Evolutionary conservation across 2,797 vertebrate species (phyloP).

Genomic region (Crossoptilon crossoptilon): DNA sequence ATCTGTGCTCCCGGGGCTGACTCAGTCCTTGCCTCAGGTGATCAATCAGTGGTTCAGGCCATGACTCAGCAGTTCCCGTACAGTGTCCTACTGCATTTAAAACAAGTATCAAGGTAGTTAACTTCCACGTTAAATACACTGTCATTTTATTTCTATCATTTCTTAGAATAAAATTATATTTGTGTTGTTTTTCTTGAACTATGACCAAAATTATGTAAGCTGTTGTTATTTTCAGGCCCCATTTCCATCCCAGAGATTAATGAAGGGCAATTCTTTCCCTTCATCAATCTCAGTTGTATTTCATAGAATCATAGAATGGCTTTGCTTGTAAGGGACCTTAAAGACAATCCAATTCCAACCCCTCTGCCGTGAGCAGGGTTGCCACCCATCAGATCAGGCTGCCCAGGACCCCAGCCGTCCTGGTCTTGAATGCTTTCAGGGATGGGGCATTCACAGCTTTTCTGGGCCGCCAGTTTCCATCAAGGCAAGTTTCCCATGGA

Average conservation of each 20-base stretch:
- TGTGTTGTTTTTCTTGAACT: not conserved
- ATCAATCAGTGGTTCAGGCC: too few species aligned
- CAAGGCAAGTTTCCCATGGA: not conserved
- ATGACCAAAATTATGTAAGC: not conserved
- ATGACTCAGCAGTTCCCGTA: too few species aligned
- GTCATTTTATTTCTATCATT: not conserved
- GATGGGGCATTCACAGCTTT: too few species aligned
- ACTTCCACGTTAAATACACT: not conserved
- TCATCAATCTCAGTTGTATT: not conserved
- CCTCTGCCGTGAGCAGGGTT: too few species aligned
- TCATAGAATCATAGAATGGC: too few species aligned
- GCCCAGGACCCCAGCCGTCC: too few species aligned
- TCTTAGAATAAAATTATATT: not conserved
- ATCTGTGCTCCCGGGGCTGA: too few species aligned
- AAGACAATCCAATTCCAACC: too few species aligned
- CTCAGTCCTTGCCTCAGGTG: too few species aligned
- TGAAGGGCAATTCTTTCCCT: not conserved
- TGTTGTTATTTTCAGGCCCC: not conserved
- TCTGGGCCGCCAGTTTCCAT: not conserved
- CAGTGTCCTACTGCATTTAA: not conserved
- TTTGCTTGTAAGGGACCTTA: too few species aligned
- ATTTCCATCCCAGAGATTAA: not conserved
- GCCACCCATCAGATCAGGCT: too few species aligned
- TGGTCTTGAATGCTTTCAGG: too few species aligned
- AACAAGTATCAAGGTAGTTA: constrained; percentile 1